Percentiles rank a stretch among this genome's conserved stretches.
Conservation (phyloP, 2,888 invertebrate species). For the Nomada flava region DNA sequence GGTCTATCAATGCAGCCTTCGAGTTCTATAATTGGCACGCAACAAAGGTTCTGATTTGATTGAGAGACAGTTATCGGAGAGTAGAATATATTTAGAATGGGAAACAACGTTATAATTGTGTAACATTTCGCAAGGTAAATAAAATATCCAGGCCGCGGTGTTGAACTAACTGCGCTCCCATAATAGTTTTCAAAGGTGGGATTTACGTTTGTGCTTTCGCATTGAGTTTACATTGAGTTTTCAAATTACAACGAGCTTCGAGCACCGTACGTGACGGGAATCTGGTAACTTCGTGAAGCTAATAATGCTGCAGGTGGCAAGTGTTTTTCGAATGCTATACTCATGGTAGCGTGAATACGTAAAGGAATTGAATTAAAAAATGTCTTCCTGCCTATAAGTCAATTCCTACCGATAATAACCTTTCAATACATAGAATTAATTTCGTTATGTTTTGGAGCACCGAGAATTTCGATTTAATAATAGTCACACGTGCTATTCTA, state of each 20-base stretch:
- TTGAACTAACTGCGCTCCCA: not conserved
- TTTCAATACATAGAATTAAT: too few species aligned
- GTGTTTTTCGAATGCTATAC: not conserved
- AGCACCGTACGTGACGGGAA: conserved; percentile 26
- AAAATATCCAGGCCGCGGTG: not conserved
- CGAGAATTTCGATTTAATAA: too few species aligned
- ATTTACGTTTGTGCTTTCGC: not conserved
- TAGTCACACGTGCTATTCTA: too few species aligned
- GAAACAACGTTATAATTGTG: not conserved
- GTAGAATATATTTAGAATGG: not conserved
- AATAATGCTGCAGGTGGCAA: not conserved
- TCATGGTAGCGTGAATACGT: not conserved
- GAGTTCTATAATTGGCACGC: not conserved
- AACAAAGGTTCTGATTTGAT: not conserved
- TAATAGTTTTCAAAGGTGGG: not conserved
- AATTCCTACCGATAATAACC: too few species aligned
- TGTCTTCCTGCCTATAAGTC: too few species aligned
- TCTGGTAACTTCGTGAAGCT: not conserved
- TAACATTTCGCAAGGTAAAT: not conserved
- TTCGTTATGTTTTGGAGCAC: too few species aligned
- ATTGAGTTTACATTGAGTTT: conserved; percentile 8
- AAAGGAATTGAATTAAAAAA: too few species aligned
- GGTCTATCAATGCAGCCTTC: too few species aligned
- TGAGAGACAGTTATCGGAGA: not conserved
- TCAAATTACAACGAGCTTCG: not conserved